phyloP scores from a whole-genome alignment of 2,113 vertebrate species.

The Notiomystis cincta region DNA sequence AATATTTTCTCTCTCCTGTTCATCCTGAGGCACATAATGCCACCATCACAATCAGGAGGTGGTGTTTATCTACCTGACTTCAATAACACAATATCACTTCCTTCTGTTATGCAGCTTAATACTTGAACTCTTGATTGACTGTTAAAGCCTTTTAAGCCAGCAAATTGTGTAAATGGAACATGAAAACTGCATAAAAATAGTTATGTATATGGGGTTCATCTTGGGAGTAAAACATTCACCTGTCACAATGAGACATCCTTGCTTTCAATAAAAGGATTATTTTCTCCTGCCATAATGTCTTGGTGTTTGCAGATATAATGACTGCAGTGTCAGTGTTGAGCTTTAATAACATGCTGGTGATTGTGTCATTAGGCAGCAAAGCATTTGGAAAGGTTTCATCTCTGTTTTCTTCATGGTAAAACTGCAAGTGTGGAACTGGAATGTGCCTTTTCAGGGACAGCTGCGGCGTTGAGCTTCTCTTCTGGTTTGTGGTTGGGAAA shows the following conservation, averaged over 20 bases:
- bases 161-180: slow-evolving; percentile 8
- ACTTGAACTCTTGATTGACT: slow-evolving; percentile 6
- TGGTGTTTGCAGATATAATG: slow-evolving; percentile 1
- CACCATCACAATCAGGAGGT: background rate
- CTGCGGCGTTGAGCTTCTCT: background rate
- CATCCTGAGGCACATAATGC: slow-evolving; percentile 1
- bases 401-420: background rate
- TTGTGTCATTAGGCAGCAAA: slow-evolving; percentile 36
- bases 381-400: background rate
- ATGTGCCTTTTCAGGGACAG: background rate
- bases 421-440: background rate
- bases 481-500: background rate
- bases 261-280: slow-evolving; percentile 17
- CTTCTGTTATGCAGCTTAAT: background rate
- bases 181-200: background rate
- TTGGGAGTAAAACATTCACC: slow-evolving; percentile 6
- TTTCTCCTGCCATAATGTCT: slow-evolving; percentile 1
- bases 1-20: slow-evolving; percentile 2
- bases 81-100: background rate
- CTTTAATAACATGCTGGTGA: slow-evolving; percentile 20
- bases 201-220: background rate
- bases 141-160: slow-evolving; percentile 20
- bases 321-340: background rate
- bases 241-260: background rate
- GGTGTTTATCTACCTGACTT: slow-evolving; percentile 30